These are phyloP conservation scores for Plagodis pulveraria DNA, from an alignment of 2,888 invertebrate species.

Conservation along the genomic window DNA sequence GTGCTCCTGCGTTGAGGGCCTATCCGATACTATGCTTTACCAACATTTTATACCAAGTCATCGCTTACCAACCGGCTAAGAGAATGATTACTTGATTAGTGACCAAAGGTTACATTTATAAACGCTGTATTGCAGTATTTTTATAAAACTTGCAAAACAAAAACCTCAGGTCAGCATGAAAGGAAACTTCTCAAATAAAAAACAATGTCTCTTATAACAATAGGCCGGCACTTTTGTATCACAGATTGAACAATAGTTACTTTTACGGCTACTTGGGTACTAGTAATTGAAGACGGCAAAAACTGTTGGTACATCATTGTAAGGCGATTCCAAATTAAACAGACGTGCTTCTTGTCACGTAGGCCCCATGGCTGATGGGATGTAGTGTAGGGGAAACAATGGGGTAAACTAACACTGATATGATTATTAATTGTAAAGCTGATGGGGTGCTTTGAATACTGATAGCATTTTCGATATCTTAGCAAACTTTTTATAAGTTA, in stretches of 20 bases:
- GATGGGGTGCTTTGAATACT: too few relatives aligned
- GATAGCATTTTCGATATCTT: too few relatives aligned
- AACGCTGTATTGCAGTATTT: too few relatives aligned
- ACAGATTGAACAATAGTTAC: neutral
- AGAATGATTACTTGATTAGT: too few relatives aligned
- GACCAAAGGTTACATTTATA: too few relatives aligned
- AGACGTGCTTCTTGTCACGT: conserved; percentile 34
- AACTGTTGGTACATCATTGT: conserved; percentile 30
- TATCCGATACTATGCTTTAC: too few relatives aligned
- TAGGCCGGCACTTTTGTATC: conserved; percentile 7
- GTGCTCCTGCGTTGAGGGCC: too few relatives aligned
- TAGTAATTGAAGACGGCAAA: conserved; percentile 41
- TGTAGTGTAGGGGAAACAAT: conserved; percentile 6
- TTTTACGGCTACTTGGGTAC: neutral
- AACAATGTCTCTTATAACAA: conserved; percentile 2
- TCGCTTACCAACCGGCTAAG: too few relatives aligned
- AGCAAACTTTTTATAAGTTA: too few relatives aligned
- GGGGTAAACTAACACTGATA: conserved; percentile 11
- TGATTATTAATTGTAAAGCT: neutral
- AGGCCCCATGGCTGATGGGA: conserved; percentile 15
- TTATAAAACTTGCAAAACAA: neutral
- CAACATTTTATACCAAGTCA: too few relatives aligned
- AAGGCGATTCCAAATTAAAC: conserved; percentile 37
- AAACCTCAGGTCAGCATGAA: neutral
- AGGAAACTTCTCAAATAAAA: neutral